Evolutionary conservation across 1,140 invertebrate species (phyloP), one percentile per base, ranked within the genome.

Genomic region (Papilio glaucus): DNA sequence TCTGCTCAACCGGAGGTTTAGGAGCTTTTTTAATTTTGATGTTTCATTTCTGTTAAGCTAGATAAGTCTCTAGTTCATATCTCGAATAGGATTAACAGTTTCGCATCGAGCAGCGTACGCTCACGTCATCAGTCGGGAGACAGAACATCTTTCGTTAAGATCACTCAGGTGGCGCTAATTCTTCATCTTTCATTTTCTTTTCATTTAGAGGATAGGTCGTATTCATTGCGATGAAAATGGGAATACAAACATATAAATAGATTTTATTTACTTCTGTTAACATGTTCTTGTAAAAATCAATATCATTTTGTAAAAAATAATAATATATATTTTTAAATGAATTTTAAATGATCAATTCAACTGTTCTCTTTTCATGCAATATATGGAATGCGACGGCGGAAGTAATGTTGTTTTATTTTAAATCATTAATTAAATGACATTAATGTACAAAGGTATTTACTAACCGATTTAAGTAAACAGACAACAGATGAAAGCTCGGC

Each of bases 351-450:
- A 37, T 33, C 29, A 61, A 60, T 65, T 49, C 42, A 49, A 62
- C 60, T 83, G 79, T 87, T 85, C 82, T 89, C 77, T 90, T 91
- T 91, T 91, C 88, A 84, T 91, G 79, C 89, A 91, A 91, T 93
- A 93, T 84, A 93, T 74, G 80, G 84, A 90, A 91, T 93, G 91
- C 88, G 89, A 93, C 85, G 91, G 91, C 91, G 91, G 83, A 93
- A 72, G 72, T 33, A 69, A 29, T 80, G 53, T 81, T 82, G 81
- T 90, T 88, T 90, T 84, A 85, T 87, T 89, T 81, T 37, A 61
- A 33, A 49, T n/a, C n/a, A n/a, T n/a, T n/a, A n/a, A n/a, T n/a
- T n/a, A n/a, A n/a, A n/a, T n/a, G n/a, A n/a, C n/a, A n/a, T n/a
- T n/a, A n/a, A n/a, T n/a, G n/a, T n/a, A n/a, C n/a, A n/a, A n/a